Evolutionary conservation across 2,113 vertebrate species (phyloP).

Genomic region (Enhydra lutris): DNA sequence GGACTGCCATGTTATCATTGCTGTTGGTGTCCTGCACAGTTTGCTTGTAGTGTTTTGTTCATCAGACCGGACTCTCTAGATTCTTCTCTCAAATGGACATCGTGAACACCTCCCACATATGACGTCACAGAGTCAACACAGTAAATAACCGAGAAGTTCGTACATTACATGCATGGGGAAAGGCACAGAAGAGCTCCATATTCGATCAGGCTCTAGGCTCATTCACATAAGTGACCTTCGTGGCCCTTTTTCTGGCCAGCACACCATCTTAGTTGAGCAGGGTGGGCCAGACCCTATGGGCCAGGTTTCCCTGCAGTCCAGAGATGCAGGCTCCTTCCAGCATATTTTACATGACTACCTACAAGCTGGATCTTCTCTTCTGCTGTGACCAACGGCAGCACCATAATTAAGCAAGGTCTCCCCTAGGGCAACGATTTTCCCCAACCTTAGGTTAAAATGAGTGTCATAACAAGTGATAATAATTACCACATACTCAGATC

Average conservation of each 20-base stretch:
- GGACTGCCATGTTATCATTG: background rate
- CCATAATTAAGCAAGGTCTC: conserved; percentile 14
- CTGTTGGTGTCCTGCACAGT: background rate
- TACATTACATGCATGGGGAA: conserved; percentile 40
- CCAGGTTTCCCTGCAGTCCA: background rate
- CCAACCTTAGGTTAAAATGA: conserved; percentile 9
- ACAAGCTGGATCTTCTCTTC: background rate
- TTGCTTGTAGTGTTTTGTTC: background rate
- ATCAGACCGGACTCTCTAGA: background rate
- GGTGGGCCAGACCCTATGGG: background rate
- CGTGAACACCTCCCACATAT: background rate
- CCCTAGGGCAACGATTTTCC: background rate
- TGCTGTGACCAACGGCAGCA: background rate
- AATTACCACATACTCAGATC: background rate
- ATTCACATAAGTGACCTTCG: background rate
- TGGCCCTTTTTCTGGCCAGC: background rate
- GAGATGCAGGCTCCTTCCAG: background rate
- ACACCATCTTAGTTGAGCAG: background rate
- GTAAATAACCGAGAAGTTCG: conserved; percentile 68
- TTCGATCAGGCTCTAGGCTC: background rate
- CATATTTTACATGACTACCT: background rate
- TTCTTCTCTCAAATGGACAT: background rate
- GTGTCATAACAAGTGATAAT: conserved; percentile 9
- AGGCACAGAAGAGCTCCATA: background rate
- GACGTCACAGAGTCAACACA: background rate